Conservation (phyloP, 2,888 invertebrate genomes). For the Drosophila cognata region DNA sequence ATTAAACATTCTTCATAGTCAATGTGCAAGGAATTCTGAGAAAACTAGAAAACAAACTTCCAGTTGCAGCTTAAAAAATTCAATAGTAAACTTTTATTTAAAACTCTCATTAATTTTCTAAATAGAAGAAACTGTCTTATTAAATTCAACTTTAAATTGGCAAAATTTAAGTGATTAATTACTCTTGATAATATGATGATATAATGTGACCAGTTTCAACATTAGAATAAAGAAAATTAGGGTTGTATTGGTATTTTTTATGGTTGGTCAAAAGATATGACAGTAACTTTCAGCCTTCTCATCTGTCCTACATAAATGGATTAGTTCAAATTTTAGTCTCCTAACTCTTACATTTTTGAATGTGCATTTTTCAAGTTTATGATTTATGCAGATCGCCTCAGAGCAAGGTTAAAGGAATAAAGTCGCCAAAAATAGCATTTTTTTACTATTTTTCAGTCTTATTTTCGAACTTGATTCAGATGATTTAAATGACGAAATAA, state of each 20-base stretch:
- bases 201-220: not conserved
- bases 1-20: conserved; percentile 38
- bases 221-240: not conserved
- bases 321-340: not conserved
- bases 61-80: not conserved
- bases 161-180: not conserved
- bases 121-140: no score
- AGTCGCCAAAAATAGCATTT: not conserved
- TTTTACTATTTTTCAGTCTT: not conserved
- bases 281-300: no score
- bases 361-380: not conserved
- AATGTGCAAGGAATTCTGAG: conserved; percentile 3
- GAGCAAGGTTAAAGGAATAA: not conserved
- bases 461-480: not conserved
- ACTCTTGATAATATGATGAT: not conserved
- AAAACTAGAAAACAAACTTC: not conserved
- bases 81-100: not conserved
- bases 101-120: not conserved
- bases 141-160: not conserved
- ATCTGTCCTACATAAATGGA: not conserved
- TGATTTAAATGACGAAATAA: not conserved
- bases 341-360: not conserved
- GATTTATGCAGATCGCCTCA: not conserved
- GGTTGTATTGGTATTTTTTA: not conserved
- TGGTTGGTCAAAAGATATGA: not conserved